A percentile compares a stretch with the other conserved stretches of the same genome.
Evolutionary conservation across 2,113 vertebrate species (phyloP).

Genomic region (Hassar affinis): DNA sequence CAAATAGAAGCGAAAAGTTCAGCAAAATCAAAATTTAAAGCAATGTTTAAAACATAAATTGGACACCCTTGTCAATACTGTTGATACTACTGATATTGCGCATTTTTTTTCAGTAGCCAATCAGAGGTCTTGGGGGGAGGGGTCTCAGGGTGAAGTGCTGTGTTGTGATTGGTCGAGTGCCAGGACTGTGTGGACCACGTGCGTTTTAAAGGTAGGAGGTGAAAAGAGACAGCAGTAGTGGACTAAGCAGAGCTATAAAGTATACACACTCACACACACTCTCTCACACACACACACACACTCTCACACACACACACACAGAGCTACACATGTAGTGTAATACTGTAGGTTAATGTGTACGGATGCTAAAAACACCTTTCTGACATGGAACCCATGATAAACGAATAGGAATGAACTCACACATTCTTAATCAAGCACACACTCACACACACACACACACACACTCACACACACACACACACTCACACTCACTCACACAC

Average conservation of each 20-base stretch:
- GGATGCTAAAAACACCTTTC: constrained; percentile 3
- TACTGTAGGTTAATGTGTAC: constrained; percentile 42
- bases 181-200: constrained; percentile 12
- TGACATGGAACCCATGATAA: background rate
- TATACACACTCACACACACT: constrained; percentile 40
- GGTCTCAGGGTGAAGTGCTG: constrained; percentile 11
- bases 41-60: background rate
- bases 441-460: background rate
- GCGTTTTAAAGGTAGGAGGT: constrained; percentile 52
- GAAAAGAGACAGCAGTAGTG: constrained; percentile 53
- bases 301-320: constrained; percentile 41
- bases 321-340: constrained; percentile 56
- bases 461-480: no score
- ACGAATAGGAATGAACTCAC: constrained; percentile 3
- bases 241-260: constrained; percentile 49
- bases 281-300: constrained; percentile 6
- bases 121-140: constrained; percentile 24
- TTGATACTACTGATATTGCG: background rate
- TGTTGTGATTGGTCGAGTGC: constrained; percentile 42
- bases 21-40: no score
- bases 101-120: constrained; percentile 25
- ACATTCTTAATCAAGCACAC: background rate
- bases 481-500: constrained; percentile 8
- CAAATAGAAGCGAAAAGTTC: no score
- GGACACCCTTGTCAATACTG: background rate